phyloP scores from a whole-genome alignment of 2,797 vertebrate species.

The Poeciliopsis turneri region DNA sequence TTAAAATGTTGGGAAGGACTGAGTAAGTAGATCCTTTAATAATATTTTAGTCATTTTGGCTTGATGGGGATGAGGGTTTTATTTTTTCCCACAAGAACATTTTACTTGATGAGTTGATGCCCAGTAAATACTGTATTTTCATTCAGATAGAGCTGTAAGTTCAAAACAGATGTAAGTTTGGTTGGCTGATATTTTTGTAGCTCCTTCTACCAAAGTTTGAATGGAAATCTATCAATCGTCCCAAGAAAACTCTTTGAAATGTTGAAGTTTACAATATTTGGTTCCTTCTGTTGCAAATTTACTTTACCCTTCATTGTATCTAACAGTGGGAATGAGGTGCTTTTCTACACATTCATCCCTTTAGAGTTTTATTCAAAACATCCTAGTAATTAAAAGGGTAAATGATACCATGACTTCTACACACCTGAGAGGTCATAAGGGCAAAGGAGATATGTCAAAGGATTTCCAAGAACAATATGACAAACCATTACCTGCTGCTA shows the following conservation, averaged over 20 bases:
- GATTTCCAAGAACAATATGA: neutral
- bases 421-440: neutral
- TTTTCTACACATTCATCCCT: neutral
- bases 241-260: neutral
- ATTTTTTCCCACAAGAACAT: neutral
- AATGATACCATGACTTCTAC: neutral
- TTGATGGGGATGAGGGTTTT: neutral
- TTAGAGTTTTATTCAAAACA: neutral
- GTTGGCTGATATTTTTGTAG: neutral
- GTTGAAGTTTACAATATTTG: neutral
- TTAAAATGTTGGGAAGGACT: conserved; percentile 27
- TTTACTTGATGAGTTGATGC: conserved; percentile 3
- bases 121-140: conserved; percentile 5
- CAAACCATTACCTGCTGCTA: neutral
- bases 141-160: neutral
- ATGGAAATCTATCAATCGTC: neutral
- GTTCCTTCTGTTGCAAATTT: neutral
- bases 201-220: neutral
- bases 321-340: neutral
- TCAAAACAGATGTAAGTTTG: neutral
- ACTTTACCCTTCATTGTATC: neutral
- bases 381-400: neutral
- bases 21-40: conserved; percentile 47
- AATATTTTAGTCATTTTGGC: neutral
- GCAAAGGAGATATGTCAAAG: neutral